Percentiles rank a stretch among this genome's conserved stretches.
These are phyloP conservation scores for Ptyas mucosa DNA, from an alignment of 2,113 vertebrate genomes.

Conservation along the genomic window DNA sequence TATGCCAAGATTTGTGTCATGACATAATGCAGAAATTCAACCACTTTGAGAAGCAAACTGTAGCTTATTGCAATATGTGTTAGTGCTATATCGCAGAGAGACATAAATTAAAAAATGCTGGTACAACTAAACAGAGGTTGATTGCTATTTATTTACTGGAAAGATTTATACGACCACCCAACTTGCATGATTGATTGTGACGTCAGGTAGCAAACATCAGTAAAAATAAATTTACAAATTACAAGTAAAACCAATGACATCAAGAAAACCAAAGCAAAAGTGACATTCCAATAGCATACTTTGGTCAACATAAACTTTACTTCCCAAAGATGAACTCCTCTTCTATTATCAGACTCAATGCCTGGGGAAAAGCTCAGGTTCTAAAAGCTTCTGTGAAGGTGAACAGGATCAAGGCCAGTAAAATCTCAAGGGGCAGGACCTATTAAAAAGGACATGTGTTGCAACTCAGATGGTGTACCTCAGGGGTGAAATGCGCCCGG, in stretches of 20 bases:
- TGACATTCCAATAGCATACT: background rate
- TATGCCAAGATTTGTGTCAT: background rate
- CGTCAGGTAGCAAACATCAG: background rate
- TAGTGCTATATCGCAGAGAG: background rate
- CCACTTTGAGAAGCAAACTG: background rate
- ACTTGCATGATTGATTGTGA: background rate
- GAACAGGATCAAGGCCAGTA: background rate
- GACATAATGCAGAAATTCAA: background rate
- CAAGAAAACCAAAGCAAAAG: background rate
- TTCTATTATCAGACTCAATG: background rate
- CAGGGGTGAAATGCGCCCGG: too few relatives aligned
- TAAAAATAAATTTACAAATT: background rate
- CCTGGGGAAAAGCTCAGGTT: background rate
- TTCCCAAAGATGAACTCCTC: background rate
- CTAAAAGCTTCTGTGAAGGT: background rate
- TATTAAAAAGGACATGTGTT: background rate
- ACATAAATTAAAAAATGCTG: background rate
- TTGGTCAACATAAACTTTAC: background rate
- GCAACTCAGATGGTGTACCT: background rate
- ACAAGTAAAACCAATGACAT: background rate
- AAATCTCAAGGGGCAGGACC: background rate
- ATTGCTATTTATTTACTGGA: background rate
- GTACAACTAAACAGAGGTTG: background rate
- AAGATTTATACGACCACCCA: background rate
- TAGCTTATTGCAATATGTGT: background rate